Evolutionary conservation across 2,797 vertebrate species (phyloP), one percentile per base, ranked within the genome.

Genomic region (Anabas testudineus): DNA sequence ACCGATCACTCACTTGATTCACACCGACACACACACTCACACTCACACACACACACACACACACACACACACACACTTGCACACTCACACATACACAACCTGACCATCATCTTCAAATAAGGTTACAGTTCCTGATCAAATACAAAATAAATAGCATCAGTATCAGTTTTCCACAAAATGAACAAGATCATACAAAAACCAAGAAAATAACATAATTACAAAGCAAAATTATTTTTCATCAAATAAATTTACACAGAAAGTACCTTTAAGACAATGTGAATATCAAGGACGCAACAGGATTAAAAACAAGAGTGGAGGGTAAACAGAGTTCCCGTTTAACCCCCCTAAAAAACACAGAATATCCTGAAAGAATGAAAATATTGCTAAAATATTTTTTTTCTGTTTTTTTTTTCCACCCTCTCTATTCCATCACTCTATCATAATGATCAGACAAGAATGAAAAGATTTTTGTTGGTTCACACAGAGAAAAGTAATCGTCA

Each of bases 321-420:
- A 72, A 84, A 83, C 72, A 48, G 69, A 76, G 74, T 37, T 76
- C 65, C 64, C 66, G 82, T 76, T 78, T 47, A 53, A 73, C 76
- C 78, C 85, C 83, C 78, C 64, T 41, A 60, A 85, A n/a, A 78
- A 88, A 85, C 80, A 91, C 79, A 89, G 80, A 87, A 81, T 85
- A 90, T 92, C 90, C 85, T 91, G 91, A 94, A 91, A 87, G 79
- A 88, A 91, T 93, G 83, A 91, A 88, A 92, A 93, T 95, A 94
- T 95, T 95, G 93, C 93, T 94, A 92, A 94, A 92, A 87, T 87
- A 93, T 80, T 75, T 85, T 81, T 83, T 89, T 89, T 84, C 34
- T 12, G 19, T 49, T 76, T 75, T 77, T 81, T 57, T 51, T 63
- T 57, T 26, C 5, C 13, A 4, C 24, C 68, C 32, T 56, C 72